phyloP scores from a whole-genome alignment of 2,888 invertebrate genomes.

The Drosophila acutilabella region DNA sequence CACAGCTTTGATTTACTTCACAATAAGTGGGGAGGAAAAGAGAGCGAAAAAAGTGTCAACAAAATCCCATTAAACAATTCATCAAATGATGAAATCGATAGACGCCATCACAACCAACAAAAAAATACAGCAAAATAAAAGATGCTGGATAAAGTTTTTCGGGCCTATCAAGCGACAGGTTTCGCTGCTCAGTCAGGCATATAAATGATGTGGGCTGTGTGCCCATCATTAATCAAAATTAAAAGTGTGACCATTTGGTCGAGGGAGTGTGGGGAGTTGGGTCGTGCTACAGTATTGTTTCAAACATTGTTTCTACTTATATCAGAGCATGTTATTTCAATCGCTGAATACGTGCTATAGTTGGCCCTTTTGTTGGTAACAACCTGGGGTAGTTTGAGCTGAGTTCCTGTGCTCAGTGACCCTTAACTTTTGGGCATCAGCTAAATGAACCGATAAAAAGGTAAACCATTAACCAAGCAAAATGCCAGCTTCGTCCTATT shows the following conservation, averaged over 20 bases:
- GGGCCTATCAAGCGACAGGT: conserved; percentile 53
- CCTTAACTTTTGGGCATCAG: conserved; percentile 49
- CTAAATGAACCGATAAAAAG: conserved; percentile 67
- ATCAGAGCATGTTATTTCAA: conserved; percentile 12
- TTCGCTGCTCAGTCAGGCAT: conserved; percentile 57
- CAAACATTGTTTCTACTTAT: conserved; percentile 11
- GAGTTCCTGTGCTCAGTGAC: conserved; percentile 38
- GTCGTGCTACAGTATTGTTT: neutral
- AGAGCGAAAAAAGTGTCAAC: conserved; percentile 55
- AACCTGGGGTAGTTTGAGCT: neutral
- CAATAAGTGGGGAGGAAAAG: neutral
- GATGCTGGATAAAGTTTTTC: conserved; percentile 40
- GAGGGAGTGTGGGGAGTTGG: neutral
- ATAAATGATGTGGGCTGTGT: conserved; percentile 70
- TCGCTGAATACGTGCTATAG: conserved; percentile 5
- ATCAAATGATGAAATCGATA: conserved; percentile 73
- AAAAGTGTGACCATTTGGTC: conserved; percentile 64
- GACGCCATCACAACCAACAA: conserved; percentile 10
- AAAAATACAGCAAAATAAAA: conserved; percentile 3
- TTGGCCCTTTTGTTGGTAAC: neutral
- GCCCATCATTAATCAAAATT: conserved; percentile 72
- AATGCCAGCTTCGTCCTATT: conserved; percentile 28
- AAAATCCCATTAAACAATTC: conserved; percentile 66
- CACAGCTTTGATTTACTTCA: conserved; percentile 5
- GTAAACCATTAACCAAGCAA: conserved; percentile 53